These are phyloP conservation scores for Copidosoma aretas DNA, from an alignment of 2,888 invertebrate genomes.

Conservation along the genomic window DNA sequence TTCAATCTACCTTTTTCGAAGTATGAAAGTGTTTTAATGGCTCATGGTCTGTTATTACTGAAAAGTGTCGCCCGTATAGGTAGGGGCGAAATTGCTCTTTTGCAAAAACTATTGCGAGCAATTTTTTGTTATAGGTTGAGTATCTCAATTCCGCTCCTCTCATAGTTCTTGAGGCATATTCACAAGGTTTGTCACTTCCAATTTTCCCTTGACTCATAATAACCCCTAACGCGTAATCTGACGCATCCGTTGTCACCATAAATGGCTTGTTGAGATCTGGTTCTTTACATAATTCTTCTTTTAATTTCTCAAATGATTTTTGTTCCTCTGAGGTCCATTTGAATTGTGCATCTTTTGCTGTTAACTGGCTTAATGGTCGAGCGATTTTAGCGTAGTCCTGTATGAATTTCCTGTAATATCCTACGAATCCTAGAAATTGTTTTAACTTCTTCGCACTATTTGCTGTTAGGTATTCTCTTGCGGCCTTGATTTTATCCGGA, in stretches of 20 bases:
- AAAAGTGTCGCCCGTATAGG: too few species aligned
- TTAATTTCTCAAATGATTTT: not conserved
- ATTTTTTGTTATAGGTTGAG: not conserved
- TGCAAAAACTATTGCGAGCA: too few species aligned
- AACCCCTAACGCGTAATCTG: not conserved
- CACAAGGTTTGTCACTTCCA: not conserved
- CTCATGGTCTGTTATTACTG: too few species aligned
- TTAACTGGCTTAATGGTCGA: slow-evolving; percentile 17
- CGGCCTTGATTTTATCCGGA: too few species aligned
- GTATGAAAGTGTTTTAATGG: too few species aligned
- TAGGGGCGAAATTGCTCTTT: too few species aligned
- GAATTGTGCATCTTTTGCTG: not conserved
- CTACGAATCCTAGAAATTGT: not conserved
- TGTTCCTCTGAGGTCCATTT: not conserved
- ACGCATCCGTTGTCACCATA: not conserved
- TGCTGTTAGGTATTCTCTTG: not conserved
- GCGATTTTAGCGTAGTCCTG: slow-evolving; percentile 10
- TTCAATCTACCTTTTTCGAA: too few species aligned
- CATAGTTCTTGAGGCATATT: not conserved
- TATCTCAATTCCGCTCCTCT: not conserved
- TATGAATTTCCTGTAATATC: slow-evolving; percentile 26
- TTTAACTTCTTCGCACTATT: too few species aligned
- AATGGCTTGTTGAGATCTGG: not conserved
- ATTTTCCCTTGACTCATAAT: not conserved
- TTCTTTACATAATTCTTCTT: not conserved